Base-by-base conservation (phyloP, 1,140 invertebrate species). In the Drosophila littoralis region DNA sequence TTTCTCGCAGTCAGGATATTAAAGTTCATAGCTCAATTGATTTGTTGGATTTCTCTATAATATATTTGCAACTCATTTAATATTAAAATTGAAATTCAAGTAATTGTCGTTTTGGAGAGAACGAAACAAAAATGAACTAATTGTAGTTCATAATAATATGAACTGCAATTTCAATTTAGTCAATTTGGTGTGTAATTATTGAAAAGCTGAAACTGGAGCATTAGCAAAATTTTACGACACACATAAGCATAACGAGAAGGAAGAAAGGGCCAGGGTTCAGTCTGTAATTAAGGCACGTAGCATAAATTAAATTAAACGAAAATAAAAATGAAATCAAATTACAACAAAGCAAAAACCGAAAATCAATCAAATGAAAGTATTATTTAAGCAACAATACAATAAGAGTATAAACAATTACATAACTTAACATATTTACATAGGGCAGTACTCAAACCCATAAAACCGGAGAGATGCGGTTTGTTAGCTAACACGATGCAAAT, bases 341-440 rank as follows among this genome's bases (percentile, higher is more conserved):
- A 77, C 61, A 88, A 71, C 70, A 86, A 77, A 57, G 57, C 57
- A 64, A 84, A 84, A 90, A 84, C 82, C 90, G 88, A 79, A 86
- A 91, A 88, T 90, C 90, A 91, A 91, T 91, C 90, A 91, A 88
- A 90, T 79, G 79, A 79, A 86, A 91, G 90, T 91, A 91, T 91
- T 91, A 91, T 81, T 80, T 89, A 89, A 81, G 85, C 68, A 75
- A 84, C 81, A 79, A 82, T 80, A 78, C 57, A 83, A 77, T 66
- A 86, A 76, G 50, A 77, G 52, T 65, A 76, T 46, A 57, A 55
- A 63, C 57, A 69, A 50, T 43, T 64, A 68, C 33, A 77, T 69
- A 68, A 40, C 42, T 63, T 46, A 17, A 61, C 43, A 51, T 52
- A 72, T 50, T 36, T 43, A 66, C 13, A 65, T 43, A 67, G 38